Evolutionary conservation across 2,888 invertebrate species (phyloP).

Genomic region (Aporophyla nigra): DNA sequence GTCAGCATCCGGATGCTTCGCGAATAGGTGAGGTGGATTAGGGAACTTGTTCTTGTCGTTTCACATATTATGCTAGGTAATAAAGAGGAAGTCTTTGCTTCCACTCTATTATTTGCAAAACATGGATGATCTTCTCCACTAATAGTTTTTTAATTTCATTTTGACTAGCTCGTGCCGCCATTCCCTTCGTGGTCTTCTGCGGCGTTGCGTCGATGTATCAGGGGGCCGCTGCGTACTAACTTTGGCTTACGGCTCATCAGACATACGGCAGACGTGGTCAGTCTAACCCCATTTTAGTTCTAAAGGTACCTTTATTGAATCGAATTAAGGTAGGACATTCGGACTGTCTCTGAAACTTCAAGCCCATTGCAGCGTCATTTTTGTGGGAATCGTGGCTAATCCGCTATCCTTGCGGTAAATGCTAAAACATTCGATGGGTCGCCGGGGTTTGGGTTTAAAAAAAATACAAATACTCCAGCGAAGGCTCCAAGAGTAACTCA

Average conservation of each 20-base stretch:
- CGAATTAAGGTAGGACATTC: constrained; percentile 6
- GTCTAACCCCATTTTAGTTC: constrained; percentile 50
- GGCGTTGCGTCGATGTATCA: constrained; percentile 60
- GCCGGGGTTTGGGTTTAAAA: neutral
- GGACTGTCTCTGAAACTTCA: neutral
- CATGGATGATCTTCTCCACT: constrained; percentile 10
- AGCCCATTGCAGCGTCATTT: neutral
- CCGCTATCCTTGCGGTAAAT: neutral
- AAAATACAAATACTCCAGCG: neutral
- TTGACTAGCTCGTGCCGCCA: constrained; percentile 57
- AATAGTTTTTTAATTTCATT: constrained; percentile 54
- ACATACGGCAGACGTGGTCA: constrained; percentile 59
- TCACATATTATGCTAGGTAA: neutral
- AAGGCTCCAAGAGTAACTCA: neutral
- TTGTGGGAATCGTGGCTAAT: neutral
- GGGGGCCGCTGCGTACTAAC: constrained; percentile 55
- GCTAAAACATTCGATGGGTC: neutral
- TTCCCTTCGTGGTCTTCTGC: constrained; percentile 57
- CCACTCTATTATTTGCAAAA: neutral
- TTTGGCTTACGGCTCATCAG: constrained; percentile 58
- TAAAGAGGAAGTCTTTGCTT: neutral
- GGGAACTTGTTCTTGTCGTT: neutral
- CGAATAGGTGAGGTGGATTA: neutral
- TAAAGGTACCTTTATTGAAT: constrained; percentile 23
- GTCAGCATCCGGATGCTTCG: too few relatives aligned